Conservation (phyloP, 2,797 vertebrate genomes). For the Macrochelys suwanniensis region DNA sequence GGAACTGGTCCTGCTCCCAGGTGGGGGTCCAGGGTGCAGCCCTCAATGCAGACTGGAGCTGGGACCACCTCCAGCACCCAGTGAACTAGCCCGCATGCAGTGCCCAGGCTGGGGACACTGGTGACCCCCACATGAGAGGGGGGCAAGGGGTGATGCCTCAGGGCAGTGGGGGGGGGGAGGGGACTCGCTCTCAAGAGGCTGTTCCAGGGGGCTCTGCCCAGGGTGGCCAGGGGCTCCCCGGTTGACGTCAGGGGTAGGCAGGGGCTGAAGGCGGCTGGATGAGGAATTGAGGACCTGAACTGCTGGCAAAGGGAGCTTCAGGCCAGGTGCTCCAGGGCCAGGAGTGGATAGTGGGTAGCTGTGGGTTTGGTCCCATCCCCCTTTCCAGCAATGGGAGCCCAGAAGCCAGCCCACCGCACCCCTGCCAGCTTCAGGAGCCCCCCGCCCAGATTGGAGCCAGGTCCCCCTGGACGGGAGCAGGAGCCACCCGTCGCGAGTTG, state of each 20-base stretch:
- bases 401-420: too few relatives aligned
- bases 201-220: neutral
- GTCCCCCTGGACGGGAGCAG: neutral
- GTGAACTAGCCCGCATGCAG: neutral
- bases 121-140: neutral
- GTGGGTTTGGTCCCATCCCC: neutral
- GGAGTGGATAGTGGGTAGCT: too few relatives aligned
- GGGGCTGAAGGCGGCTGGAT: neutral
- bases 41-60: neutral
- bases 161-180: too few relatives aligned
- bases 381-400: too few relatives aligned
- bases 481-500: neutral
- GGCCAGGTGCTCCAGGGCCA: too few relatives aligned
- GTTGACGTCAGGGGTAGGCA: neutral
- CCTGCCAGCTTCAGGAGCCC: neutral
- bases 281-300: neutral
- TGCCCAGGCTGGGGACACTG: neutral
- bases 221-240: neutral
- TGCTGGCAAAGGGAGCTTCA: neutral
- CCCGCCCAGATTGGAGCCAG: neutral
- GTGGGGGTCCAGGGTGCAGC: too few relatives aligned
- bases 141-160: too few relatives aligned
- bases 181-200: too few relatives aligned
- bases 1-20: neutral
- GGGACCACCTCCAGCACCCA: neutral